Conservation (phyloP, 2,113 vertebrate species). For the Nettapus auritus region DNA sequence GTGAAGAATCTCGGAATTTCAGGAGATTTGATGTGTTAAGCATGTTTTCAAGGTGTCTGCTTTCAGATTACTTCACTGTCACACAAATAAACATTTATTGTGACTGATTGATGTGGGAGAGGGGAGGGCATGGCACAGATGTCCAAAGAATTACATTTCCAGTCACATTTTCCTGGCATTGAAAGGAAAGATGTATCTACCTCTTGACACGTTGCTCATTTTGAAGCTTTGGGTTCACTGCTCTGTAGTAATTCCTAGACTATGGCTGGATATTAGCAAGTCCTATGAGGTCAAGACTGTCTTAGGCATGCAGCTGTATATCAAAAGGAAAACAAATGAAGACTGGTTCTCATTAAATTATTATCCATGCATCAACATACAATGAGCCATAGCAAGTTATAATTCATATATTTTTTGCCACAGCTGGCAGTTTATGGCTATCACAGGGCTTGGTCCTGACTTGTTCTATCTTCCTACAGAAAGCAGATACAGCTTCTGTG, state of each 20-base stretch:
- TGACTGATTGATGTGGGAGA: background rate
- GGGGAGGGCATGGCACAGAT: background rate
- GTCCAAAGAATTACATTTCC: background rate
- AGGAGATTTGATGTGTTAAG: background rate
- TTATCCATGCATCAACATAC: background rate
- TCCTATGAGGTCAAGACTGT: background rate
- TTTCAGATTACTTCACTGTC: background rate
- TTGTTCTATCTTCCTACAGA: background rate
- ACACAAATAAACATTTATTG: background rate
- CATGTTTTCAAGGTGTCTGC: background rate
- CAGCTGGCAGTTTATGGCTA: background rate
- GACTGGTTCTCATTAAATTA: conserved; percentile 4
- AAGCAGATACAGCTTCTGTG: background rate
- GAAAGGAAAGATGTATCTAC: background rate
- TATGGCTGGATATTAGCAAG: background rate
- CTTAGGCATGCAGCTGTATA: background rate
- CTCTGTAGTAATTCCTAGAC: background rate
- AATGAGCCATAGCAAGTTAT: background rate
- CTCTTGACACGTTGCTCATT: background rate
- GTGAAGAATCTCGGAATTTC: background rate
- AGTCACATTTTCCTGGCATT: background rate
- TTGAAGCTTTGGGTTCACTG: background rate
- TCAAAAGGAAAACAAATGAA: conserved; percentile 14
- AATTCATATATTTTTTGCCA: background rate
- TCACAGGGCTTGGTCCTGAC: background rate